These are phyloP conservation scores for Sterrhoptilus dennistouni DNA, from an alignment of 2,113 vertebrate species.

Conservation along the genomic window DNA sequence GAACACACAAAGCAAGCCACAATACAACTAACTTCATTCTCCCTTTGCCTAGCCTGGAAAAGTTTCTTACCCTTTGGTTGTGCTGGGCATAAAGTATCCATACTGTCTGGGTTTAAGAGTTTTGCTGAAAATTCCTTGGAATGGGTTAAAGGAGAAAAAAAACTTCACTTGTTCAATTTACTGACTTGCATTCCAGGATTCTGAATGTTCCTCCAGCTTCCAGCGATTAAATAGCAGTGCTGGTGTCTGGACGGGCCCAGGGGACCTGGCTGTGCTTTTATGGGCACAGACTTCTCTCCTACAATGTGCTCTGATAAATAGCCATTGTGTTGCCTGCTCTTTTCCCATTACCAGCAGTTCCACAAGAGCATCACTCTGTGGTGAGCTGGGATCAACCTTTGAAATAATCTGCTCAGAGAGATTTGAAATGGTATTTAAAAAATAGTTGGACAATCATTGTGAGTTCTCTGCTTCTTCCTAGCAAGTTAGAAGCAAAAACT, in stretches of 20 bases:
- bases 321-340: constrained; percentile 2
- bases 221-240: neutral
- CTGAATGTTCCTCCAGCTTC: constrained; percentile 31
- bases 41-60: neutral
- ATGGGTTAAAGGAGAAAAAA: neutral
- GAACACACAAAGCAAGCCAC: neutral
- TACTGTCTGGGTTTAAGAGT: neutral
- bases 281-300: constrained; percentile 38
- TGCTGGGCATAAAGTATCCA: neutral
- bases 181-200: constrained; percentile 8
- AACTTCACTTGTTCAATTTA: constrained; percentile 36
- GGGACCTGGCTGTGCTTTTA: constrained; percentile 46
- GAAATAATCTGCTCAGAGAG: constrained; percentile 25
- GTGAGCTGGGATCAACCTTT: constrained; percentile 31
- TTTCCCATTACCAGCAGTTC: constrained; percentile 27
- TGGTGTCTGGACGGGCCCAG: constrained; percentile 43
- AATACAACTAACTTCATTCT: neutral
- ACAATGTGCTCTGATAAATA: constrained; percentile 35
- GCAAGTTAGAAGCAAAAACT: neutral
- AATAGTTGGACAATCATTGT: neutral
- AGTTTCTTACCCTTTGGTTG: neutral
- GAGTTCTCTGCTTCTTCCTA: neutral
- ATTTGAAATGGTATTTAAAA: constrained; percentile 45
- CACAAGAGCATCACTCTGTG: neutral
- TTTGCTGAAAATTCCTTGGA: neutral